Conservation (phyloP, 1,140 invertebrate genomes). For the Caenorhabditis latens region DNA sequence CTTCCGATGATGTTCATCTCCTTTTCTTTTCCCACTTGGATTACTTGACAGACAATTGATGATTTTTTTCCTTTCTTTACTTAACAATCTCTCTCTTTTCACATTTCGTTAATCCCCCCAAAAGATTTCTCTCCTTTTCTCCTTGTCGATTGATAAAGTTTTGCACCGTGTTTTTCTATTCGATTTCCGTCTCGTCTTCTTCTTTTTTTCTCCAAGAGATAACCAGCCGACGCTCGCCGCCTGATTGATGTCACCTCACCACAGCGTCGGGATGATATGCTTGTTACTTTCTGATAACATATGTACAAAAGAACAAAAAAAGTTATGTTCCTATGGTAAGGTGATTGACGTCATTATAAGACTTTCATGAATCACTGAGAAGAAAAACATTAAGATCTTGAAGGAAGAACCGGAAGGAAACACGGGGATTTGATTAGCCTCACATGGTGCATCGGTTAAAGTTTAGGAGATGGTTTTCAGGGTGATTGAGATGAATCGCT, state of each 20-base stretch:
- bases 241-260: slow-evolving; percentile 12
- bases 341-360: too few relatives aligned
- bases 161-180: slow-evolving; percentile 51
- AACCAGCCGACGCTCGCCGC: slow-evolving; percentile 28
- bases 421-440: too few relatives aligned
- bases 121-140: background rate
- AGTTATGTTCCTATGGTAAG: background rate
- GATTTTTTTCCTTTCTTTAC: background rate
- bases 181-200: background rate
- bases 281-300: background rate
- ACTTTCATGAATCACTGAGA: too few relatives aligned
- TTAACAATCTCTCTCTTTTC: background rate
- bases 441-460: too few relatives aligned
- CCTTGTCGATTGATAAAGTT: slow-evolving; percentile 50
- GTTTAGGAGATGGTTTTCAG: too few relatives aligned
- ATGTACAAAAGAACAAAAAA: background rate
- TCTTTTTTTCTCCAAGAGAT: background rate
- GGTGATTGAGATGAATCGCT: too few relatives aligned
- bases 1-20: slow-evolving; percentile 6
- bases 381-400: too few relatives aligned
- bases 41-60: background rate
- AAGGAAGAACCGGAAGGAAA: too few relatives aligned
- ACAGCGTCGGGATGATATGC: background rate
- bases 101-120: background rate
- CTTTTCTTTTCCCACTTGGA: background rate